phyloP scores from a whole-genome alignment of 2,113 vertebrate species.

The Cranoglanis bouderius region DNA sequence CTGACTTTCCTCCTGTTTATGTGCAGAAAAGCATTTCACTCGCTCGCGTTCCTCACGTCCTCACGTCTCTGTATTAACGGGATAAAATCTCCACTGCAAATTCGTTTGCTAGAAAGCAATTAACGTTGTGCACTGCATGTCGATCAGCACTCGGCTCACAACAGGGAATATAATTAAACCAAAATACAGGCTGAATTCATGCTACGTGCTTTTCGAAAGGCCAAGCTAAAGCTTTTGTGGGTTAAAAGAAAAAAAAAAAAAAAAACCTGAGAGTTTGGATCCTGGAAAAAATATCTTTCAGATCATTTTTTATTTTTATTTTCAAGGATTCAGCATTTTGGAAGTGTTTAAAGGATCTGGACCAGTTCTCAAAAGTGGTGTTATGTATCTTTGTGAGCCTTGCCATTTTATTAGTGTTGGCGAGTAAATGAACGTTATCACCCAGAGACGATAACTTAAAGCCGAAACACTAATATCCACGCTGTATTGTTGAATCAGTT shows the following conservation, averaged over 20 bases:
- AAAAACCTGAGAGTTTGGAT: slow-evolving; percentile 63
- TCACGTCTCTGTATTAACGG: background rate
- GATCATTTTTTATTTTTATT: slow-evolving; percentile 60
- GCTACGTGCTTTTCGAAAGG: slow-evolving; percentile 61
- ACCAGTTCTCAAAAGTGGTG: slow-evolving; percentile 52
- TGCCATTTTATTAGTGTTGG: slow-evolving; percentile 42
- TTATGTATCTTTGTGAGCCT: slow-evolving; percentile 60
- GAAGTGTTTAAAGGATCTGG: slow-evolving; percentile 68
- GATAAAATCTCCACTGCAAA: slow-evolving; percentile 34
- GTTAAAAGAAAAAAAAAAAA: background rate
- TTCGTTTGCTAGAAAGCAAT: slow-evolving; percentile 38
- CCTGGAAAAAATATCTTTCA: background rate
- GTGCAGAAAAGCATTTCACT: background rate
- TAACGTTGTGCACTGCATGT: slow-evolving; percentile 7
- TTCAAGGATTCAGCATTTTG: slow-evolving; percentile 62
- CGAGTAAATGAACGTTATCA: background rate
- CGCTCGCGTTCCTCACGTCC: background rate
- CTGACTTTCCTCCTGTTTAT: slow-evolving; percentile 21
- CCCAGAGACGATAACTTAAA: slow-evolving; percentile 15
- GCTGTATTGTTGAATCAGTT: slow-evolving; percentile 21
- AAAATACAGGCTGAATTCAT: slow-evolving; percentile 64
- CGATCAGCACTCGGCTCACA: slow-evolving; percentile 39
- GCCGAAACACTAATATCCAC: background rate
- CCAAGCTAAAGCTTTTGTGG: slow-evolving; percentile 66
- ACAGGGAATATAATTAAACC: slow-evolving; percentile 36